These are phyloP conservation scores for Oncorhynchus gorbuscha DNA, from an alignment of 2,113 vertebrate genomes.

Conservation along the genomic window DNA sequence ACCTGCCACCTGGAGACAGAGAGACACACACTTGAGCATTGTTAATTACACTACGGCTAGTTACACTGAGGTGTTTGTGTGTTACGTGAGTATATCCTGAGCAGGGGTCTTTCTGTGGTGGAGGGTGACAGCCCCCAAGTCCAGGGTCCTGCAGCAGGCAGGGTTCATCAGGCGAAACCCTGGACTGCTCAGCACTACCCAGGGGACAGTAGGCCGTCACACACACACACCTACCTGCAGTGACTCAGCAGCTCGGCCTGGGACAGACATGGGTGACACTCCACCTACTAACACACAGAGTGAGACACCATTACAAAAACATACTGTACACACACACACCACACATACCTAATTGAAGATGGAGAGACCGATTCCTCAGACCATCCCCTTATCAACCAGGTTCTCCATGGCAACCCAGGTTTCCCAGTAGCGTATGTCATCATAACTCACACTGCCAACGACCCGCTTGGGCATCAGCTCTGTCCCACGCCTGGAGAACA, in stretches of 20 bases:
- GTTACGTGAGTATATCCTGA: slow-evolving; percentile 70
- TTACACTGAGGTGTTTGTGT: background rate
- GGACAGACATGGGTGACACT: slow-evolving; percentile 73
- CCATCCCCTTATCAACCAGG: slow-evolving; percentile 69
- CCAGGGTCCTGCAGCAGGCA: slow-evolving; percentile 63
- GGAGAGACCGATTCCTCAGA: slow-evolving; percentile 71
- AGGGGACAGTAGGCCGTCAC: slow-evolving; percentile 76
- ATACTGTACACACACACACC: background rate
- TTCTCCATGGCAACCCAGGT: slow-evolving; percentile 76
- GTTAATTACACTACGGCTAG: background rate
- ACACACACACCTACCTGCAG: slow-evolving; percentile 60
- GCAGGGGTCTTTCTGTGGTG: slow-evolving; percentile 65
- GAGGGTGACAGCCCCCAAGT: slow-evolving; percentile 49
- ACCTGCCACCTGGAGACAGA: slow-evolving; percentile 67
- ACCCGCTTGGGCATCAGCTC: slow-evolving; percentile 66
- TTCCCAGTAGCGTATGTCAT: slow-evolving; percentile 69
- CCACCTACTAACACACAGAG: slow-evolving; percentile 61
- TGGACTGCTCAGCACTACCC: slow-evolving; percentile 73
- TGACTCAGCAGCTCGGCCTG: slow-evolving; percentile 67
- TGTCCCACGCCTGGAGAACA: slow-evolving; percentile 59
- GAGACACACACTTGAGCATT: background rate
- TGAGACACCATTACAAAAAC: background rate
- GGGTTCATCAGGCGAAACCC: slow-evolving; percentile 66
- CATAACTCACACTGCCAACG: slow-evolving; percentile 71
- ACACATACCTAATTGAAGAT: slow-evolving; percentile 77